Evolutionary conservation across 1,140 invertebrate species (phyloP), one percentile per base, ranked within the genome.

Genomic region (Pogonomyrmex californicus): DNA sequence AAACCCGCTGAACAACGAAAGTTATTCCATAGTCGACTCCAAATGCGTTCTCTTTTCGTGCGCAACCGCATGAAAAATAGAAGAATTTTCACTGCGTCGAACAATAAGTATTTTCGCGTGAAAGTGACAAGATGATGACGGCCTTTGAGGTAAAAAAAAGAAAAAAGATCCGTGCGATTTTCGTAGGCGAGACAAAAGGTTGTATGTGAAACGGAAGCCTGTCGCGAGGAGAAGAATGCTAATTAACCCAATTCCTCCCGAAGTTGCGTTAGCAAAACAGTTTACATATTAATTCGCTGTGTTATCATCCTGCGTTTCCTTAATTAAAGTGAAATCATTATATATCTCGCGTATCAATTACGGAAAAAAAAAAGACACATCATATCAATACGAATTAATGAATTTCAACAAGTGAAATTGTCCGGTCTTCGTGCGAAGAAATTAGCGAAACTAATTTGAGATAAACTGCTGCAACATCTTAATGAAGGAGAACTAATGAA

Each of bases 41-140:
- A 36, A 56, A 47, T 56, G 68, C 54, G 79, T 83, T 83, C 58
- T 83, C 79, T 47, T 47, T 73, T 54, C 54, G n/a, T 23, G 68
- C 23, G 54, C 54, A 73, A 47, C 47, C 38, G 38, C 38, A 70
- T 56, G 41, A 83, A 83, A 62, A 75, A 60, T 60, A 73, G 54
- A 14, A 23, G 65, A 49, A 54, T 73, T 60, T 47, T 73, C 47
- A 7, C 73, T 51, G 54, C 49, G 58, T 17, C 44, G 70, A 77
- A 88, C 85, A 88, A 88, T 86, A 73, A 86, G 49, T 68, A 91
- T 82, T 78, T 54, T 87, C 60, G 38, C 54, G 66, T 38, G 83
- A 78, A 86, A 86, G 82, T 68, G 75, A 73, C 76, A 51, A 85
- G 54, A 71, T 49, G 62, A 54, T 47, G 60, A 65, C 49, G 70